Evolutionary conservation across 2,888 invertebrate genomes (phyloP), one percentile per base, ranked within the genome.

Genomic region (Drosophila pseudotalamancana): DNA sequence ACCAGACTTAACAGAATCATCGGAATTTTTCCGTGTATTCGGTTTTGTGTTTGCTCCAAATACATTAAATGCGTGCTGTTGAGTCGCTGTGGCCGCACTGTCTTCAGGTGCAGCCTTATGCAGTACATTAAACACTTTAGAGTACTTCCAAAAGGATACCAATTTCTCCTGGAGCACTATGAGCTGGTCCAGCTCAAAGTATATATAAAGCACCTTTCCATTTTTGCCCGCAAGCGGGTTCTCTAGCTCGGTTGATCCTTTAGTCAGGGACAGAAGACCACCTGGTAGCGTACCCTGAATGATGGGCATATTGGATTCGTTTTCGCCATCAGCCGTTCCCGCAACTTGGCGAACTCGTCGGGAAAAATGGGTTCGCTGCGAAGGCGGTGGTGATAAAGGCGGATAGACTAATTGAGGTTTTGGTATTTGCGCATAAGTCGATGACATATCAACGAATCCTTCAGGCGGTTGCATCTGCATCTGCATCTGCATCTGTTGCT

Each of bases 91-190:
- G 11, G n/a, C n/a, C n/a, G n/a, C n/a, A n/a, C n/a, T n/a, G n/a
- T n/a, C 50, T 2, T 51, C 49, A 1, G 46, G 2, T 4, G 12
- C n/a, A 2, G 39, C 11, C 19, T 45, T 65, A 9, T 78, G 81
- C 9, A 91, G 57, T 4, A 90, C 78, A 55, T 86, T 85, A 8
- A 90, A 77, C 0, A 91, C 49, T 54, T 88, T 89, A 2, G 88
- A 87, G 55, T 82, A 89, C 60, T 91, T 91, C 91, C 91, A 91
- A 61, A 90, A 91, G 14, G 88, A 88, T 2, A 91, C 66, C 34
- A 80, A 49, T 14, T 63, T 71, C 46, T 91, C 90, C 56, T 91
- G 91, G 31, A 91, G 72, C 6, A 89, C 88, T 37, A 91, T 89
- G 0, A 91, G 80, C 46, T 90, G 80, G 34, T 91, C 91, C 37